A percentile compares a stretch with the other conserved stretches of the same genome.
Evolutionary conservation across 2,797 vertebrate genomes (phyloP).

Genomic region (Hipposideros larvatus): DNA sequence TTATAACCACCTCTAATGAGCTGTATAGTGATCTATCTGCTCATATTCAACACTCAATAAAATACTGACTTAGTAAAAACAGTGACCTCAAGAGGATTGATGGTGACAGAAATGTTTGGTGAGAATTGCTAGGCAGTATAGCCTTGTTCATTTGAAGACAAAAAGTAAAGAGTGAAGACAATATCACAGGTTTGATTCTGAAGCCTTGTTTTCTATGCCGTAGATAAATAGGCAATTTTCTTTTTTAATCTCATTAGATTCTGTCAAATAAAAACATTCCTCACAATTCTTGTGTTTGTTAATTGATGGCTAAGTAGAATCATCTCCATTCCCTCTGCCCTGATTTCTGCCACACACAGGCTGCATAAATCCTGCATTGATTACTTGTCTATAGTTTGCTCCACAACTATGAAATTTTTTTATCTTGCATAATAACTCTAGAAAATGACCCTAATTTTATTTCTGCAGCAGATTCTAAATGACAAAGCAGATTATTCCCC

Average conservation of each 20-base stretch:
- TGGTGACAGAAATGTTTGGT: slow-evolving; percentile 30
- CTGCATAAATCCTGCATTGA: background rate
- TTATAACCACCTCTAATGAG: background rate
- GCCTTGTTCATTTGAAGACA: background rate
- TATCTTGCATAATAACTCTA: background rate
- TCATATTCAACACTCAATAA: slow-evolving; percentile 12
- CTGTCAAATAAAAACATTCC: too few species aligned
- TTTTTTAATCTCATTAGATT: slow-evolving; percentile 54
- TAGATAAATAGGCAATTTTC: slow-evolving; percentile 31
- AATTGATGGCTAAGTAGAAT: background rate
- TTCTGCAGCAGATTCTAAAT: background rate
- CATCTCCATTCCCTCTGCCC: background rate
- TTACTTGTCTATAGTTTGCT: background rate
- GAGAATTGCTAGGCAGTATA: background rate
- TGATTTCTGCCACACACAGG: background rate
- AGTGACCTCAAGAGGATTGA: slow-evolving; percentile 3
- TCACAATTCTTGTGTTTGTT: slow-evolving; percentile 28
- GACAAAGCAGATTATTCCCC: slow-evolving; percentile 68
- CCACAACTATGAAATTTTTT: slow-evolving; percentile 51
- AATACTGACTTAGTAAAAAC: slow-evolving; percentile 34
- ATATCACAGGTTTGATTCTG: slow-evolving; percentile 13
- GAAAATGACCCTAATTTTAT: slow-evolving; percentile 9
- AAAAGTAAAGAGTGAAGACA: background rate
- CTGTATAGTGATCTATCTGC: background rate
- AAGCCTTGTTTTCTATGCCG: background rate